A percentile compares a stretch with the other conserved stretches of the same genome.
Conservation (phyloP, 2,113 vertebrate genomes). For the Malurus elegans region DNA sequence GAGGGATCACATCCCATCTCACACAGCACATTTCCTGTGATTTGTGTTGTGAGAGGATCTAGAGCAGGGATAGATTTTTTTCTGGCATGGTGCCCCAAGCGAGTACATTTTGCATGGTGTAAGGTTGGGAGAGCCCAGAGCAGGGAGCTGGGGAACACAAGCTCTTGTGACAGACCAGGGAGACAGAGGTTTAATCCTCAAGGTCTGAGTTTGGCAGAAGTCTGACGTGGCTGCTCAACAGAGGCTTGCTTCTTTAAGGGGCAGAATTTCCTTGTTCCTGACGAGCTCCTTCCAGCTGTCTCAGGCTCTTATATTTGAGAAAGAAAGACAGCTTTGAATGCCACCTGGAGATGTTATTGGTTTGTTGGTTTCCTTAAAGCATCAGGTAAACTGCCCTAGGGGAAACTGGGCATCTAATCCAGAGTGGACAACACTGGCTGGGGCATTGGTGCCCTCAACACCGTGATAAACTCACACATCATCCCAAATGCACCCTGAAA, state of each 20-base stretch:
- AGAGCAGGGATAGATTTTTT: not conserved
- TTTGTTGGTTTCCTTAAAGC: not conserved
- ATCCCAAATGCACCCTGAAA: not conserved
- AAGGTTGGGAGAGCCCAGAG: not conserved
- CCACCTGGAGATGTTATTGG: not conserved
- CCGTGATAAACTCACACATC: not conserved
- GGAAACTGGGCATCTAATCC: not conserved
- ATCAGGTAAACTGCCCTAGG: not conserved
- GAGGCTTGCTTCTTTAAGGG: not conserved
- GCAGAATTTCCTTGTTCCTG: not conserved
- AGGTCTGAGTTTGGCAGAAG: not conserved
- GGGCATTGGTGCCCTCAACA: not conserved
- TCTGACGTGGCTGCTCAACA: not conserved
- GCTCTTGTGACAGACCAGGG: not conserved
- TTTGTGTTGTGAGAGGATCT: not conserved
- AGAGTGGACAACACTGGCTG: accelerated
- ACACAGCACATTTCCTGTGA: not conserved
- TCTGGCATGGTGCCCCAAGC: not conserved
- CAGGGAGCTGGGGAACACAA: not conserved
- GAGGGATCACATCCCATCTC: not conserved
- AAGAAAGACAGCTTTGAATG: not conserved
- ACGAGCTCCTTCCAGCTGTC: accelerated
- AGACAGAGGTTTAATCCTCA: not conserved
- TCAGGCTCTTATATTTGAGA: not conserved
- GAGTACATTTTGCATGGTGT: not conserved